Conservation (phyloP, 2,888 invertebrate genomes). For the Ectropis crepuscularia region DNA sequence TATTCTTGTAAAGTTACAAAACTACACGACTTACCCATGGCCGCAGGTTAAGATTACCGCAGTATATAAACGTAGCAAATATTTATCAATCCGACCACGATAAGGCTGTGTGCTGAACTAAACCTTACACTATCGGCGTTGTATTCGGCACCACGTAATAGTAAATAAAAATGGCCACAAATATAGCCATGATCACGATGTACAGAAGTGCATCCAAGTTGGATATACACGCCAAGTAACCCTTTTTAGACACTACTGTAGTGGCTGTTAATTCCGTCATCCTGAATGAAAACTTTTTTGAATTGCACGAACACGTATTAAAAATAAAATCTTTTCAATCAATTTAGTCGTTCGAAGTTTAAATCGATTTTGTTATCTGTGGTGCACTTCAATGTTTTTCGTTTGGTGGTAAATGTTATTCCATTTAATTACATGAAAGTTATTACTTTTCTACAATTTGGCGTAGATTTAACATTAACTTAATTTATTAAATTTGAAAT, state of each 20-base stretch:
- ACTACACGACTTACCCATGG: slow-evolving; percentile 11
- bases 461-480: too few relatives aligned
- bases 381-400: too few relatives aligned
- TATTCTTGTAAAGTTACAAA: too few relatives aligned
- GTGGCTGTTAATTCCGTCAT: slow-evolving; percentile 8
- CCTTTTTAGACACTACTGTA: slow-evolving; percentile 25
- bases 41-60: not conserved
- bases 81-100: slow-evolving; percentile 17
- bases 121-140: slow-evolving; percentile 29
- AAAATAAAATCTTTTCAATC: too few relatives aligned
- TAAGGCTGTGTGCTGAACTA: not conserved
- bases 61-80: slow-evolving; percentile 5
- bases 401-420: too few relatives aligned
- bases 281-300: slow-evolving; percentile 1
- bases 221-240: slow-evolving; percentile 55
- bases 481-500: too few relatives aligned
- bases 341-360: too few relatives aligned
- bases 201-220: slow-evolving; percentile 65
- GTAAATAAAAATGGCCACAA: slow-evolving; percentile 62
- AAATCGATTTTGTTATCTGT: too few relatives aligned
- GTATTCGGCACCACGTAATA: slow-evolving; percentile 40
- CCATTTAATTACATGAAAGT: too few relatives aligned
- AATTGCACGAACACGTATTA: too few relatives aligned
- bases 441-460: too few relatives aligned
- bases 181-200: slow-evolving; percentile 49